Conservation (phyloP, 2,797 vertebrate genomes). For the Sphenodon punctatus region DNA sequence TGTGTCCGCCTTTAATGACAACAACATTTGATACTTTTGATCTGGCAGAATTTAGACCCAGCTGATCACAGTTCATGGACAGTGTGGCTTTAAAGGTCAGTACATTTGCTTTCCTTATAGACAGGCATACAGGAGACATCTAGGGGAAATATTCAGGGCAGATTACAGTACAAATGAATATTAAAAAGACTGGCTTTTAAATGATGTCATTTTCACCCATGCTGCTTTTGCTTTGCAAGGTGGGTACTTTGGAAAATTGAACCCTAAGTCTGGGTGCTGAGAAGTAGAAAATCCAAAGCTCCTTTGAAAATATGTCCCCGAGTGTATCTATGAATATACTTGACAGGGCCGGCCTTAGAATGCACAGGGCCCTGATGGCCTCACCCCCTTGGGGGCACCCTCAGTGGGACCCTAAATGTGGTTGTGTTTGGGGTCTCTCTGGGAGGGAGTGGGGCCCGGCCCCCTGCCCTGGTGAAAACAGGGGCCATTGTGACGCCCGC, state of each 20-base stretch:
- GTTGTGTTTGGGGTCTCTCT: no score
- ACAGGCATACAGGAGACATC: neutral
- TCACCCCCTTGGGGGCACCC: no score
- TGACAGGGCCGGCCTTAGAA: no score
- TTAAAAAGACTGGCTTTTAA: no score
- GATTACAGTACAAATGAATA: neutral
- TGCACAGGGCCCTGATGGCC: no score
- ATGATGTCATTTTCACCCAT: neutral
- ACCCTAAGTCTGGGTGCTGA: neutral
- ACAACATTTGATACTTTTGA: conserved; percentile 38
- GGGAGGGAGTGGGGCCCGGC: no score
- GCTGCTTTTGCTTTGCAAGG: neutral
- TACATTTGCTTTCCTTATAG: neutral
- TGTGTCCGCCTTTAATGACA: neutral
- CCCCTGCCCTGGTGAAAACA: no score
- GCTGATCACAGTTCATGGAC: neutral
- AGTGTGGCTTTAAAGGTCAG: conserved; percentile 2
- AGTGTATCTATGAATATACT: neutral
- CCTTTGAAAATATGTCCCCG: neutral
- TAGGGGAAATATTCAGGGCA: neutral
- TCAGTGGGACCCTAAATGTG: no score
- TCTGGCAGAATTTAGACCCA: neutral
- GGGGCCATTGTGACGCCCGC: no score
- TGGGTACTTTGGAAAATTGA: neutral
- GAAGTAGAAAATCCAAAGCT: neutral